phyloP scores from a whole-genome alignment of 2,113 vertebrate genomes.

The Aleadryas rufinucha region DNA sequence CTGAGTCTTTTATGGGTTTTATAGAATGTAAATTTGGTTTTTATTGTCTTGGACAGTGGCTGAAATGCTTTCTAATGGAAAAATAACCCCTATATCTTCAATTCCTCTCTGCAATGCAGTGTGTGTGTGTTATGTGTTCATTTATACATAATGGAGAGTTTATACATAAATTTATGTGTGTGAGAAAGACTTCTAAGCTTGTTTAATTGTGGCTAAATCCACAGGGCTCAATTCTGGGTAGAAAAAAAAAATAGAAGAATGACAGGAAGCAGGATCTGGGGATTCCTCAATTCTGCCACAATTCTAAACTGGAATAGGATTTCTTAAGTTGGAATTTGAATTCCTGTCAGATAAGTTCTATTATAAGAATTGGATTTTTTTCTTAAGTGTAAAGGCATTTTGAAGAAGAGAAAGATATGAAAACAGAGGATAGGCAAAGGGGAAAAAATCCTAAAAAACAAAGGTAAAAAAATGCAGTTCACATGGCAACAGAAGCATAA shows the following conservation, averaged over 20 bases:
- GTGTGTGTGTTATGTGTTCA: not conserved
- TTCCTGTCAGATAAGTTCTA: not conserved
- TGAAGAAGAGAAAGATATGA: not conserved
- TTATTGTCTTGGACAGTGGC: not conserved
- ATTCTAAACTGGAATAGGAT: not conserved
- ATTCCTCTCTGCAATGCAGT: not conserved
- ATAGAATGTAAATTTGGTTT: not conserved
- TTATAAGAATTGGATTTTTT: not conserved
- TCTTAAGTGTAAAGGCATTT: not conserved
- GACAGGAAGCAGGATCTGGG: rapidly evolving
- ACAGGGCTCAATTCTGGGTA: not conserved
- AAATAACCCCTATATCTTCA: not conserved
- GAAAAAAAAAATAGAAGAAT: not conserved
- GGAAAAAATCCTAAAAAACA: not conserved
- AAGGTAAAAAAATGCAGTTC: not conserved
- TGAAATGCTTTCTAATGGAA: not conserved
- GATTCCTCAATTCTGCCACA: not conserved
- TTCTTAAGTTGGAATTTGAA: not conserved
- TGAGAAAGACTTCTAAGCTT: not conserved
- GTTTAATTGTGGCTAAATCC: not conserved
- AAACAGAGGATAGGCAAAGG: not conserved
- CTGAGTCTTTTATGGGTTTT: not conserved
- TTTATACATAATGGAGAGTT: not conserved
- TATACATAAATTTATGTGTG: not conserved
- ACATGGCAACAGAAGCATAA: not conserved